Evolutionary conservation across 2,888 invertebrate species (phyloP).

Genomic region (Archips crataeganus): DNA sequence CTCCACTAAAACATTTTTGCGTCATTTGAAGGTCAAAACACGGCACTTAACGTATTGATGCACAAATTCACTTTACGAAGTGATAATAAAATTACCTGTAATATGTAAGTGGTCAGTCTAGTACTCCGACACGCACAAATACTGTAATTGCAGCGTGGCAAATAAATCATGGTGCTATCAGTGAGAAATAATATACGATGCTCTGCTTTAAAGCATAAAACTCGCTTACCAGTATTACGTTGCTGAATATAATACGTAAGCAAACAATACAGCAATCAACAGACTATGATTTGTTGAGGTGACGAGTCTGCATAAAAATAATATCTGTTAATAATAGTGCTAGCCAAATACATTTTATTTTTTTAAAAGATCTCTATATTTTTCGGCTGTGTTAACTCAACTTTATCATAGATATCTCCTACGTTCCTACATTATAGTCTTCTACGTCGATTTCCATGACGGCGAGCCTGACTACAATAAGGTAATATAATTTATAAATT

Average conservation of each 20-base stretch:
- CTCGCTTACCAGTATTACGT: constrained; percentile 56
- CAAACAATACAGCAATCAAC: constrained; percentile 74
- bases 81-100: constrained; percentile 46
- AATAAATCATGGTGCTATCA: constrained; percentile 73
- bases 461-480: too few species aligned
- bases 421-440: too few species aligned
- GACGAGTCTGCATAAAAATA: constrained; percentile 5
- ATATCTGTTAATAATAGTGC: background rate
- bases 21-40: constrained; percentile 7
- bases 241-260: constrained; percentile 54
- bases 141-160: constrained; percentile 68
- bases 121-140: constrained; percentile 58
- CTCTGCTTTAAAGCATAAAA: constrained; percentile 48
- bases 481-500: too few species aligned
- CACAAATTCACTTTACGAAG: constrained; percentile 35
- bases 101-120: constrained; percentile 37
- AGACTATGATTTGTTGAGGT: constrained; percentile 37
- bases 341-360: too few species aligned
- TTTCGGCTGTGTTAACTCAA: too few species aligned
- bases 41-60: constrained; percentile 22
- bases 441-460: too few species aligned
- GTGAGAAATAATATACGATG: constrained; percentile 63
- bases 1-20: background rate
- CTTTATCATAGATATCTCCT: too few species aligned
- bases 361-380: too few species aligned